phyloP scores from a whole-genome alignment of 2,113 vertebrate genomes.

The Rhinolophus ferrumequinum region DNA sequence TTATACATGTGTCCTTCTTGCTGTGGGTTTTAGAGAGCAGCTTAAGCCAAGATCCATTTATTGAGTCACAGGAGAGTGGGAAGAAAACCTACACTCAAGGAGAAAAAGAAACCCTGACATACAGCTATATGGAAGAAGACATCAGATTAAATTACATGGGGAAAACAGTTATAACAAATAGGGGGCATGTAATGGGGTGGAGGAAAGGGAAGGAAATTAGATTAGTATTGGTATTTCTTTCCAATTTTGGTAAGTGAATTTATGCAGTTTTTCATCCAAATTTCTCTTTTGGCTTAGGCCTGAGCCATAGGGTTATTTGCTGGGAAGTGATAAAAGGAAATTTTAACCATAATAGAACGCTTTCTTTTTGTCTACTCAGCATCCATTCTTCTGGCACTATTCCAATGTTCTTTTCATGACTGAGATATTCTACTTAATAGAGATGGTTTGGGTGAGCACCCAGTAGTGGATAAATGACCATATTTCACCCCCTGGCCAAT shows the following conservation, averaged over 20 bases:
- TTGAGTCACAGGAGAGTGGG: conserved; percentile 70
- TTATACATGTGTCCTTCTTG: conserved; percentile 46
- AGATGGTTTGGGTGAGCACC: not conserved
- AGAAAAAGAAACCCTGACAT: conserved; percentile 54
- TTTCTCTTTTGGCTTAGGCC: conserved; percentile 33
- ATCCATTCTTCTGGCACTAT: not conserved
- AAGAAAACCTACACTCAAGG: conserved; percentile 72
- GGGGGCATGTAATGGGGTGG: not conserved
- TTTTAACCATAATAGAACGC: not conserved
- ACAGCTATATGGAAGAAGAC: conserved; percentile 48
- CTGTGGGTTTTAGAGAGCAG: conserved; percentile 42
- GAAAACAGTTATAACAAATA: conserved; percentile 27
- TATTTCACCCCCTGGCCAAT: not conserved
- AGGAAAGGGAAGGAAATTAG: not conserved
- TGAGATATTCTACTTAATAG: not conserved
- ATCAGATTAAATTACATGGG: conserved; percentile 47
- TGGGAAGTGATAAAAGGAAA: not conserved
- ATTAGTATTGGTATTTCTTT: not conserved
- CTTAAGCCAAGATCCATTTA: conserved; percentile 71
- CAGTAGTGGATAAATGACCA: not conserved
- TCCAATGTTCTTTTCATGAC: not conserved
- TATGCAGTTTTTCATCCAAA: conserved; percentile 24
- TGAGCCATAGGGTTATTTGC: not conserved
- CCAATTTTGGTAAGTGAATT: not conserved
- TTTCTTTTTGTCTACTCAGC: conserved; percentile 35